Conservation (phyloP, 2,797 vertebrate genomes). For the Gymnopithys bicolor region DNA sequence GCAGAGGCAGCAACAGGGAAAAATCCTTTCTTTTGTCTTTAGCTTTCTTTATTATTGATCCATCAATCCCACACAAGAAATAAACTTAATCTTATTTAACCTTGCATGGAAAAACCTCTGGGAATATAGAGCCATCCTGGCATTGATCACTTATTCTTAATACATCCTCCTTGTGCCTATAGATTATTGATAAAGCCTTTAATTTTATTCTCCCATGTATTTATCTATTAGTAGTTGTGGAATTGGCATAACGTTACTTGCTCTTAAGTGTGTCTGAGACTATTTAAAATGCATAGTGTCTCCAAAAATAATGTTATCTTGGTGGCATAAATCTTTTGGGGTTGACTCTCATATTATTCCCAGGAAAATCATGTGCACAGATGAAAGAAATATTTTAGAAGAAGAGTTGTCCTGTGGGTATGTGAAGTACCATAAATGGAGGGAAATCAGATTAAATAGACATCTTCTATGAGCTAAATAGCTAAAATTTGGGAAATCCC, state of each 20-base stretch:
- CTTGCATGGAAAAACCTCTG: not conserved
- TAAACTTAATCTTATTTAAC: not conserved
- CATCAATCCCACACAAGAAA: not conserved
- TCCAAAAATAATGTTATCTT: fast-evolving
- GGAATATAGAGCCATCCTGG: not conserved
- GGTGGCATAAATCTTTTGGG: not conserved
- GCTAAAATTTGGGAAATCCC: not conserved
- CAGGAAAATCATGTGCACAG: not conserved
- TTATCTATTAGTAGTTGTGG: not conserved
- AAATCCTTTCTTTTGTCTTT: not conserved
- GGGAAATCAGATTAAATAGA: not conserved
- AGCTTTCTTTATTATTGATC: not conserved
- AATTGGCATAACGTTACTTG: fast-evolving
- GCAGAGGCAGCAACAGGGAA: not conserved
- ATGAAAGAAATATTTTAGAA: not conserved
- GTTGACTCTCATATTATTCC: not conserved
- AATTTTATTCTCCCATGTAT: not conserved
- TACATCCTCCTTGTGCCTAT: not conserved
- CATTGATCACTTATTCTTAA: not conserved
- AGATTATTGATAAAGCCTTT: conserved; percentile 2
- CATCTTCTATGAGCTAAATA: not conserved
- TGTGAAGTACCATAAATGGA: fast-evolving
- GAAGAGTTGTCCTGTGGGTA: not conserved
- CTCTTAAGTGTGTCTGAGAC: not conserved
- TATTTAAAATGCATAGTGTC: fast-evolving